Base-by-base conservation (phyloP, 2,113 vertebrate species). In the Tachycineta bicolor region DNA sequence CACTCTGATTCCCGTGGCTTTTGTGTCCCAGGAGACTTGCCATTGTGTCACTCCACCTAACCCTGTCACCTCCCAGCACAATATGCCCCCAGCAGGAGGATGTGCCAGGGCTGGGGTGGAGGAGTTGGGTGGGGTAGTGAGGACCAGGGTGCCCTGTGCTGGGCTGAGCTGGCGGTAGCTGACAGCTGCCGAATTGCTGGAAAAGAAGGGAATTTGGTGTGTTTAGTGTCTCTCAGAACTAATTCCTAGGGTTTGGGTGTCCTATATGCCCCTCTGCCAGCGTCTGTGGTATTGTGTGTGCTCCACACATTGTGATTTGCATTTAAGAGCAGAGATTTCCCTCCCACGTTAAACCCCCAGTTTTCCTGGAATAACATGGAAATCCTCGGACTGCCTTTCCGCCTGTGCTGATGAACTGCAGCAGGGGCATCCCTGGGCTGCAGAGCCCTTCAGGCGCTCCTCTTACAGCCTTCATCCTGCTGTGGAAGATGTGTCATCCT, bases 91-190 rank as follows among this genome's bases (percentile, higher is more conserved):
- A 1, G 46, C 37, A 37, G 44, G 46, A 87, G 26, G 26, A 52
- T 31, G 60, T 49, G 4, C 20, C 1, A 1, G 24, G 29, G 7
- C 2, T 0, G 0, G 23, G 34, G 7, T 1, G 1, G n/a, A 12
- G 37, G 15, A 43, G 10, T 24, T 18, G 47, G 13, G 5, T 10
- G 31, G 65, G 9, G 18, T 2, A 14, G 14, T 20, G 63, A 49
- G 43, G 26, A 77, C 47, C 39, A 15, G 2, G 1, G 33, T 46
- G 6, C 16, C 43, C 39, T 20, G 47, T 1, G 26, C 56, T 78
- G 43, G n/a, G 12, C 60, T 84, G 46, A 21, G 3, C 37, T 29
- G 33, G 49, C 2, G 41, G 53, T 8, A 18, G 31, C 43, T 63
- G 39, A 44, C 14, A 15, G 33, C 31, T 6, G 29, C 50, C 26